Conservation (phyloP, 1,140 invertebrate genomes). For the Drosophila gunungcola region DNA sequence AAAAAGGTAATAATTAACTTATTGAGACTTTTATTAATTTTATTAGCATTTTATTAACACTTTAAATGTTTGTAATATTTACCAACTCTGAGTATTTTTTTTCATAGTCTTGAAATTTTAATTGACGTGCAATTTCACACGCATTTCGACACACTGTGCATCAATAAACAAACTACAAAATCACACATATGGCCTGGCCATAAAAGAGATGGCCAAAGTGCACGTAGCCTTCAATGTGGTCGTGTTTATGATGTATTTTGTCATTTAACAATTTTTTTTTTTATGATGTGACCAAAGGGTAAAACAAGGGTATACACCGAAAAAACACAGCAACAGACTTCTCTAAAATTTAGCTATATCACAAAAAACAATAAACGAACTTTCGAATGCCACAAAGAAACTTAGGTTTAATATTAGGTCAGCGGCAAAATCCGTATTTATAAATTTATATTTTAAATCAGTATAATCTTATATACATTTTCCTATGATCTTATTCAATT, state of each 20-base stretch:
- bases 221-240: slow-evolving; percentile 29
- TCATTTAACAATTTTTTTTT: slow-evolving; percentile 32
- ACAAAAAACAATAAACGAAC: background rate
- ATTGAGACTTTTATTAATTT: no score
- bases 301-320: background rate
- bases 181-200: slow-evolving; percentile 15
- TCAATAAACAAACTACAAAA: slow-evolving; percentile 37
- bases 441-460: no score
- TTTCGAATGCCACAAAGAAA: no score
- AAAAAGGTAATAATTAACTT: background rate
- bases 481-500: no score
- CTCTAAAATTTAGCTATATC: background rate
- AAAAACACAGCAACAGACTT: background rate
- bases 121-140: no score
- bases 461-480: no score
- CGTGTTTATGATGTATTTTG: slow-evolving; percentile 36
- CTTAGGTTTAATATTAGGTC: no score
- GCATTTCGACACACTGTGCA: slow-evolving; percentile 43
- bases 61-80: no score
- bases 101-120: no score
- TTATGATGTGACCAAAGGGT: slow-evolving; percentile 45
- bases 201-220: slow-evolving; percentile 36
- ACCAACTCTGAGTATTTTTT: no score
- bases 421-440: no score
- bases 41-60: no score